phyloP scores from a whole-genome alignment of 2,888 invertebrate species.

The Hypolimnas misippus region DNA sequence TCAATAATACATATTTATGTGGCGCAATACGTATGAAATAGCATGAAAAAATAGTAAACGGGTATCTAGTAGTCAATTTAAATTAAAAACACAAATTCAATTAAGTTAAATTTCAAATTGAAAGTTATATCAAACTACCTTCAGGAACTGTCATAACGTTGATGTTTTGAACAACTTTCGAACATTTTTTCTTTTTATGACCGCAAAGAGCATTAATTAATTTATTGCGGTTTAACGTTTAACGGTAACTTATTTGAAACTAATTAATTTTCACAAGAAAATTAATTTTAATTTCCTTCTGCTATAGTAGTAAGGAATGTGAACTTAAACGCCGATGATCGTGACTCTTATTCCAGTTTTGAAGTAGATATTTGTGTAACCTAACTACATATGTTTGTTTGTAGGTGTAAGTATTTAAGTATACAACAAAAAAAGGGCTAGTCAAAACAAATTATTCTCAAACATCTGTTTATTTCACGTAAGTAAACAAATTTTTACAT shows the following conservation, averaged over 20 bases:
- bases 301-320: neutral
- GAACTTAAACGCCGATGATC: too few species aligned
- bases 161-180: neutral
- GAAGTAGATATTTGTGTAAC: neutral
- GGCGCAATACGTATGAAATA: too few species aligned
- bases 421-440: neutral
- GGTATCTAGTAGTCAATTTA: neutral
- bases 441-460: slow-evolving; percentile 2
- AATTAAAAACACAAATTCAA: too few species aligned
- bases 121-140: neutral
- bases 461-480: slow-evolving; percentile 28
- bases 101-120: too few species aligned
- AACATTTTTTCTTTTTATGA: neutral
- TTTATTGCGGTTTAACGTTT: neutral
- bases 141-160: neutral
- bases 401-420: too few species aligned
- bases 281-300: neutral
- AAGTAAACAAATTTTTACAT: slow-evolving; percentile 27
- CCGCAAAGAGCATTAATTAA: neutral
- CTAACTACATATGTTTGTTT: too few species aligned
- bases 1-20: too few species aligned
- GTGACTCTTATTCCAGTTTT: neutral
- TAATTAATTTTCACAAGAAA: slow-evolving; percentile 15
- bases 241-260: neutral
- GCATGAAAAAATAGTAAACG: too few species aligned